These are phyloP conservation scores for Phylloscopus whistleri DNA, from an alignment of 2,113 vertebrate genomes.

Conservation along the genomic window DNA sequence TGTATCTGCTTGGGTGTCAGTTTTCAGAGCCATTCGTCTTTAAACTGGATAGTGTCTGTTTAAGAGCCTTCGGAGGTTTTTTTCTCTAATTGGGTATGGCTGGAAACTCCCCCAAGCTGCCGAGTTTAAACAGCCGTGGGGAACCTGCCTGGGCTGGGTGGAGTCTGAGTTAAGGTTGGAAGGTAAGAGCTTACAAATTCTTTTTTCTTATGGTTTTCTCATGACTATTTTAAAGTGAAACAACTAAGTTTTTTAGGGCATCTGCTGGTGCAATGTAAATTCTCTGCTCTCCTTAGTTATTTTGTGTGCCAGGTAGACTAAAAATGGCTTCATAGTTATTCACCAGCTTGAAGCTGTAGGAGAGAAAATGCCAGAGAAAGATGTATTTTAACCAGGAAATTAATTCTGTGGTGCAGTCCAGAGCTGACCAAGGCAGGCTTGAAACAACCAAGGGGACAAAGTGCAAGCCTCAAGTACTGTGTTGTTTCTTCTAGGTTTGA, in stretches of 20 bases:
- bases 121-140: not conserved
- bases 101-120: not conserved
- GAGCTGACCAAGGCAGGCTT: not conserved
- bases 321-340: not conserved
- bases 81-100: not conserved
- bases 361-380: not conserved
- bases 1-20: not conserved
- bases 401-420: not conserved
- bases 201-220: rapidly evolving
- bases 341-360: not conserved
- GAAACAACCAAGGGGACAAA: not conserved
- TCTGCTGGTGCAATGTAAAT: not conserved
- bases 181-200: not conserved
- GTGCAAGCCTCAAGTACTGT: rapidly evolving
- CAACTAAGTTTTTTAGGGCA: not conserved
- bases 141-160: not conserved
- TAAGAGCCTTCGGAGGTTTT: not conserved
- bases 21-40: not conserved
- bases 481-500: not conserved
- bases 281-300: not conserved
- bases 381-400: not conserved
- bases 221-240: not conserved
- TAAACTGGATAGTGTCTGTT: not conserved
- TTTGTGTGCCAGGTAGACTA: rapidly evolving
- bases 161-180: not conserved